These are phyloP conservation scores for Zaprionus kolodkinae DNA, from an alignment of 1,140 invertebrate genomes.

Conservation along the genomic window DNA sequence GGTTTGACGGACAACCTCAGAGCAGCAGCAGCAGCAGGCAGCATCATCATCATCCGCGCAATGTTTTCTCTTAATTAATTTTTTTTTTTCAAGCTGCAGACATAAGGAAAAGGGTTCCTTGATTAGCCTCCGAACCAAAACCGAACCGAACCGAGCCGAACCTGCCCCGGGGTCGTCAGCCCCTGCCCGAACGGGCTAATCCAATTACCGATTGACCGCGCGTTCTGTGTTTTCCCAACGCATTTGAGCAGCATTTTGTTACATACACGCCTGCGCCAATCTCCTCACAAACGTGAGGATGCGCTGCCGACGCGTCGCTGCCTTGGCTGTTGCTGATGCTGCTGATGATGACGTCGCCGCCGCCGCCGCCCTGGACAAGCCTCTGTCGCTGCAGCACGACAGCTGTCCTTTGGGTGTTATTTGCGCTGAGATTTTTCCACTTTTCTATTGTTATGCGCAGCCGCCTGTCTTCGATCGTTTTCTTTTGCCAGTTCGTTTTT, in stretches of 20 bases:
- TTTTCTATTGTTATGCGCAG: conserved; percentile 56
- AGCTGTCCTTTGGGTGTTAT: conserved; percentile 73
- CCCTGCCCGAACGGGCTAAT: conserved; percentile 40
- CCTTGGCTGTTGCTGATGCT: conserved; percentile 1
- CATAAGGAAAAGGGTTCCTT: conserved; percentile 41
- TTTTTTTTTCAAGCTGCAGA: neutral
- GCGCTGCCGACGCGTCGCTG: neutral
- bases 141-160: neutral
- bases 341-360: conserved; percentile 29
- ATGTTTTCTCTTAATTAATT: conserved; percentile 69
- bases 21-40: conserved; percentile 34
- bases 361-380: neutral
- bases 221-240: conserved; percentile 18
- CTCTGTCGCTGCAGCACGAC: conserved; percentile 39
- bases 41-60: conserved; percentile 20
- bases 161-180: conserved; percentile 20
- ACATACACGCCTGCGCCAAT: conserved; percentile 23
- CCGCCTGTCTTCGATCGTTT: conserved; percentile 46
- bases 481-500: conserved; percentile 20
- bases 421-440: conserved; percentile 68
- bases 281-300: conserved; percentile 29
- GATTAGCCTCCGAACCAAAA: conserved; percentile 8
- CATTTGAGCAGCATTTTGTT: conserved; percentile 22
- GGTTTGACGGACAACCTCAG: conserved; percentile 56
- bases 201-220: conserved; percentile 74